These are phyloP conservation scores for Drosophila ambigua DNA, from an alignment of 1,140 invertebrate genomes.

Conservation along the genomic window DNA sequence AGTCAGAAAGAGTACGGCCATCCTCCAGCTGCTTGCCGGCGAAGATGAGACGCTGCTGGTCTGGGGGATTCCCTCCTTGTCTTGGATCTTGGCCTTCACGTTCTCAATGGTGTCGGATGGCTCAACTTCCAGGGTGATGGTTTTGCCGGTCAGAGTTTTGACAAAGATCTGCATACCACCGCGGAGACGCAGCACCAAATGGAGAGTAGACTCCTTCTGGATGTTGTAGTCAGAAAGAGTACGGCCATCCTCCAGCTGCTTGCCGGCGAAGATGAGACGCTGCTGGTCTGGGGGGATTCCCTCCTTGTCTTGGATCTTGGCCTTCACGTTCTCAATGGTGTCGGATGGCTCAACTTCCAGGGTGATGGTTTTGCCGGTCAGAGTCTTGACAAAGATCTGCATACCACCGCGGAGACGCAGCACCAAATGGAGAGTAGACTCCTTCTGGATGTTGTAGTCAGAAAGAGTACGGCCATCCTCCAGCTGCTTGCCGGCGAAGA, in stretches of 20 bases:
- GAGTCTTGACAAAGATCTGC: constrained; percentile 91
- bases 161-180: constrained; percentile 92
- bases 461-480: constrained; percentile 92
- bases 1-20: constrained; percentile 91
- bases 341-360: constrained; percentile 90
- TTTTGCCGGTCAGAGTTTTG: constrained; percentile 92
- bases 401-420: constrained; percentile 94
- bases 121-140: constrained; percentile 92
- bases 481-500: constrained; percentile 91
- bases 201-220: constrained; percentile 95
- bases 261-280: constrained; percentile 90
- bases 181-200: constrained; percentile 92
- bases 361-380: constrained; percentile 91
- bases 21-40: constrained; percentile 92
- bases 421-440: constrained; percentile 95
- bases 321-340: constrained; percentile 91
- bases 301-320: constrained; percentile 94
- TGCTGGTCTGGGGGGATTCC: constrained; percentile 92
- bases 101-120: constrained; percentile 94
- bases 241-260: constrained; percentile 89
- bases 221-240: constrained; percentile 90
- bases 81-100: constrained; percentile 92
- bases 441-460: constrained; percentile 94
- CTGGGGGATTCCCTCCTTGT: constrained; percentile 89
- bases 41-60: constrained; percentile 90